A percentile compares a stretch with the other conserved stretches of the same genome.
Conservation (phyloP, 1,140 invertebrate genomes). For the Brachionus manjavacas region DNA sequence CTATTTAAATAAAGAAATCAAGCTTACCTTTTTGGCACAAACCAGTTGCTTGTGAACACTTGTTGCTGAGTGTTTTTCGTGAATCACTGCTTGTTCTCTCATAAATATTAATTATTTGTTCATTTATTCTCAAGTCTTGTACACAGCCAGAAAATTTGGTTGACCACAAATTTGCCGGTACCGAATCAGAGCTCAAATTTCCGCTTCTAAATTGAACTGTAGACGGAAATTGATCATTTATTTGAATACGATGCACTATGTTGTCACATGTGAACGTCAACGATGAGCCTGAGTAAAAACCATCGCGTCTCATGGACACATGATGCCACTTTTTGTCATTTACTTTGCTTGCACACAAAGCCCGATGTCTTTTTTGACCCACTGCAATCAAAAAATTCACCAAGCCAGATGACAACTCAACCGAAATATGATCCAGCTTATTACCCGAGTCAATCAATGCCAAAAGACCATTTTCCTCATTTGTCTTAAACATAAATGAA, state of each 20-base stretch:
- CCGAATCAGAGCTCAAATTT: background rate
- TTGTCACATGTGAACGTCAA: background rate
- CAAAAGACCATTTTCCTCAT: slow-evolving; percentile 31
- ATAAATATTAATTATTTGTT: background rate
- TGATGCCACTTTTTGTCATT: slow-evolving; percentile 37
- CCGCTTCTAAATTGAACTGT: slow-evolving; percentile 27
- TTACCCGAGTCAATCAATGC: background rate
- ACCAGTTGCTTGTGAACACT: background rate
- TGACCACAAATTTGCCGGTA: slow-evolving; percentile 7
- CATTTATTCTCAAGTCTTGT: background rate
- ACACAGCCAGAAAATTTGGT: background rate
- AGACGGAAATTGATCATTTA: background rate
- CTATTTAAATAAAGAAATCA: background rate
- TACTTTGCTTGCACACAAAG: background rate
- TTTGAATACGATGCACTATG: background rate
- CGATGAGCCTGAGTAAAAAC: background rate
- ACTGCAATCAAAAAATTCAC: background rate
- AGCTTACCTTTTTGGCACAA: background rate
- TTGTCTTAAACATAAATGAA: slow-evolving; percentile 37
- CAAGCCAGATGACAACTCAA: slow-evolving; percentile 3
- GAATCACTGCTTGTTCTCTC: background rate
- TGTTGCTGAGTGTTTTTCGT: background rate
- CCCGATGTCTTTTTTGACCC: background rate
- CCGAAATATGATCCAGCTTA: background rate
- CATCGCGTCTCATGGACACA: slow-evolving; percentile 20